Evolutionary conservation across 2,888 invertebrate genomes (phyloP).

Genomic region (Drosophila meridionalis): DNA sequence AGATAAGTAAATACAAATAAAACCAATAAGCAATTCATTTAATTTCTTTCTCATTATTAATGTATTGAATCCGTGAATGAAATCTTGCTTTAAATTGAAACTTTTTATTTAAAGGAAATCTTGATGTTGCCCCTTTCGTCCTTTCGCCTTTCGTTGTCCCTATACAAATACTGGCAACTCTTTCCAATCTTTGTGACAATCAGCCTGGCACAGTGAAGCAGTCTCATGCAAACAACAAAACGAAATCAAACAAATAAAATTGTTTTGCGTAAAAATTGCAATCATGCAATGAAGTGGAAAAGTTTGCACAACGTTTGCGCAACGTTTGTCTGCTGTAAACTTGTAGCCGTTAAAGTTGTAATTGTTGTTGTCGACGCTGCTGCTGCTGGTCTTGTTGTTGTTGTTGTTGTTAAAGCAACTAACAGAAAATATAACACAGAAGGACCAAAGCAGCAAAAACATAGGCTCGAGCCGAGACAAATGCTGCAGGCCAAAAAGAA

Average conservation of each 20-base stretch:
- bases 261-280: slow-evolving; percentile 78
- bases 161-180: slow-evolving; percentile 8
- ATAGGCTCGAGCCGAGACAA: slow-evolving; percentile 68
- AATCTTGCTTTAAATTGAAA: not conserved
- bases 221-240: slow-evolving; percentile 37
- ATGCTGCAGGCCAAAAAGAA: slow-evolving; percentile 42
- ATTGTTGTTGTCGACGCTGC: slow-evolving; percentile 32
- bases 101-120: slow-evolving; percentile 19
- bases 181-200: slow-evolving; percentile 40
- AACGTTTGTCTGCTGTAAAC: slow-evolving; percentile 63
- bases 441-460: slow-evolving; percentile 44
- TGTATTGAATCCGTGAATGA: not conserved
- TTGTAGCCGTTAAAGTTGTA: slow-evolving; percentile 43
- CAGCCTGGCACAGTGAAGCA: slow-evolving; percentile 33
- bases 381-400: slow-evolving; percentile 18
- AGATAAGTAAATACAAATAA: too few relatives aligned
- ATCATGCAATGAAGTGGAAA: slow-evolving; percentile 78
- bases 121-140: slow-evolving; percentile 4
- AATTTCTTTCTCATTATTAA: too few relatives aligned
- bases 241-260: slow-evolving; percentile 74
- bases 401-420: slow-evolving; percentile 47
- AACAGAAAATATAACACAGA: slow-evolving; percentile 57
- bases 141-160: not conserved
- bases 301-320: slow-evolving; percentile 73
- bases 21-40: too few relatives aligned